Percentiles rank a stretch among this genome's conserved stretches.
Conservation (phyloP, 2,888 invertebrate genomes). For the Tortricodes alternella region DNA sequence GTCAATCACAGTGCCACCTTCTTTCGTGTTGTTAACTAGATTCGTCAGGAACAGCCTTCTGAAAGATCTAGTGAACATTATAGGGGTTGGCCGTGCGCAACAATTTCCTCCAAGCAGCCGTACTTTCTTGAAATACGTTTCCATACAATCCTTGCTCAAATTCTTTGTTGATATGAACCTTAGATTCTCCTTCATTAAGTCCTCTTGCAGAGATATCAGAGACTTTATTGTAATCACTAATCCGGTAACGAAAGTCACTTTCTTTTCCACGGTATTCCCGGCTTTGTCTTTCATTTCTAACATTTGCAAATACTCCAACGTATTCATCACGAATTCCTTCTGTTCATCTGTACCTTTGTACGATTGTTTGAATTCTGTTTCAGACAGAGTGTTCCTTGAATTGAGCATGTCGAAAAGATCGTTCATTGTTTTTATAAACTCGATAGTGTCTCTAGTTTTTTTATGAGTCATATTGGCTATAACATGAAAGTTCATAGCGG, state of each 20-base stretch:
- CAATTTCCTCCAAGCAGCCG: background rate
- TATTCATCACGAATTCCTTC: background rate
- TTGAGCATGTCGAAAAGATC: conserved; percentile 4
- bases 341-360: background rate
- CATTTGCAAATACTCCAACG: background rate
- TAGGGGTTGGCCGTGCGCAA: background rate
- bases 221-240: conserved; percentile 2
- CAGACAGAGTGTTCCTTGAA: too few relatives aligned
- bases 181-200: background rate
- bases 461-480: background rate
- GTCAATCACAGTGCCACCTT: conserved; percentile 4
- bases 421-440: conserved; percentile 12
- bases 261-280: background rate
- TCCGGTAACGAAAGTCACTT: background rate
- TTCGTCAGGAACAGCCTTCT: conserved; percentile 1
- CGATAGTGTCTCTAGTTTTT: background rate
- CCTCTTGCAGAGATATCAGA: background rate
- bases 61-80: conserved; percentile 20
- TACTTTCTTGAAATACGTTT: background rate
- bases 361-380: background rate
- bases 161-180: conserved; percentile 8
- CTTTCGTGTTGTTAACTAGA: background rate
- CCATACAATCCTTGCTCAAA: conserved; percentile 11
- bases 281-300: background rate
- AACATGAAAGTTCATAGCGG: conserved; percentile 6